These are phyloP conservation scores for Platysternon megacephalum DNA, from an alignment of 2,113 vertebrate species.

Conservation along the genomic window DNA sequence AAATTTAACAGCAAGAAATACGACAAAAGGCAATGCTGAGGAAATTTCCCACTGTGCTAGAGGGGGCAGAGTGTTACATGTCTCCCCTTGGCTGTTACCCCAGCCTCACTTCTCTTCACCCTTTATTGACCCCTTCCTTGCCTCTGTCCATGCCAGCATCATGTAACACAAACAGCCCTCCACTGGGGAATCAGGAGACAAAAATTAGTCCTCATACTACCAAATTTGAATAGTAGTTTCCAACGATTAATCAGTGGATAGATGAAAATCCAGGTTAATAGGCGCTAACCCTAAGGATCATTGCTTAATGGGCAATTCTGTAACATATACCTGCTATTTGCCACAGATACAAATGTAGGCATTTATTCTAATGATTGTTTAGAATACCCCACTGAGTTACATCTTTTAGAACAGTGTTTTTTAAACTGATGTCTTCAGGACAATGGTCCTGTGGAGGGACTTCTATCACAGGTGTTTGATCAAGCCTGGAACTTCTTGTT, in stretches of 20 bases:
- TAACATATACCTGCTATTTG: neutral
- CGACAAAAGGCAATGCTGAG: neutral
- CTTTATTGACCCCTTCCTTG: neutral
- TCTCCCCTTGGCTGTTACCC: neutral
- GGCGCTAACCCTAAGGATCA: neutral
- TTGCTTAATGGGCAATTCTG: neutral
- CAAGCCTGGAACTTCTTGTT: too few relatives aligned
- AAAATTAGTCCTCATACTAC: neutral
- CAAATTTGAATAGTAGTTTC: neutral
- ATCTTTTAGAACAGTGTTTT: neutral
- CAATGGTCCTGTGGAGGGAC: neutral
- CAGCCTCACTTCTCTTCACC: neutral
- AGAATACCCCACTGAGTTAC: neutral
- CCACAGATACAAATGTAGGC: neutral
- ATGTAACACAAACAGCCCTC: neutral
- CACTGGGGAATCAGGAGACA: neutral
- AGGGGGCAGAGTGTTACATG: too few relatives aligned
- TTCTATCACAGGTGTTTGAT: neutral
- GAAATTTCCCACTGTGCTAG: neutral
- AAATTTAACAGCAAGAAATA: neutral
- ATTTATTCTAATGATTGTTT: neutral
- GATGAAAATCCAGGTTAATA: neutral
- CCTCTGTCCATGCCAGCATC: neutral
- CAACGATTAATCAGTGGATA: neutral
- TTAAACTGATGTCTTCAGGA: neutral